phyloP scores from a whole-genome alignment of 2,797 vertebrate species.

The Pelochelys cantorii region DNA sequence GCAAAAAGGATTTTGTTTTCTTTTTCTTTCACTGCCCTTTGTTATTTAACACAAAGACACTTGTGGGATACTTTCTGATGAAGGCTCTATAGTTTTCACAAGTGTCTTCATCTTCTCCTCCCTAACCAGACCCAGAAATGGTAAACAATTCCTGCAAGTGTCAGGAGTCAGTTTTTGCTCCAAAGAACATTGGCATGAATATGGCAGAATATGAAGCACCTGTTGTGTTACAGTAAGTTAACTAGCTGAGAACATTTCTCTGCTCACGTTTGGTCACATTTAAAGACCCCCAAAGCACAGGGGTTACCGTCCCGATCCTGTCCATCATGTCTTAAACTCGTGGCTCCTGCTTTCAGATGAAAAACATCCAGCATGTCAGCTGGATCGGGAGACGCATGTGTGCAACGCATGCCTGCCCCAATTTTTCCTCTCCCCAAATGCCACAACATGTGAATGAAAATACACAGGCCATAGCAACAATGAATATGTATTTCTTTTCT shows the following conservation, averaged over 20 bases:
- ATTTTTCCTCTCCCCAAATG: not conserved
- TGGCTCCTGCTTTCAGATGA: not conserved
- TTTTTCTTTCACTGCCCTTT: not conserved
- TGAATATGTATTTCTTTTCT: not conserved
- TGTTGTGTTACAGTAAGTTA: not conserved
- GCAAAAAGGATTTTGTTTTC: not conserved
- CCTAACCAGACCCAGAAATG: too few species aligned
- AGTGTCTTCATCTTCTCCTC: not conserved
- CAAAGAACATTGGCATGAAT: not conserved
- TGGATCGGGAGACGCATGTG: not conserved
- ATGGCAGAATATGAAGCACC: not conserved
- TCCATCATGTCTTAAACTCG: not conserved
- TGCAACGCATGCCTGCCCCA: not conserved
- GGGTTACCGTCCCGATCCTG: fast-evolving
- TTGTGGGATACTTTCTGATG: not conserved
- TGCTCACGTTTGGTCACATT: not conserved
- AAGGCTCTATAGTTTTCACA: not conserved
- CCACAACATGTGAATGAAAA: not conserved
- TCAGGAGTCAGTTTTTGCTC: not conserved
- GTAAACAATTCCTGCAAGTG: not conserved
- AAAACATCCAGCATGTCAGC: not conserved
- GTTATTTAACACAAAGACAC: not conserved
- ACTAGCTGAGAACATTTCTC: not conserved
- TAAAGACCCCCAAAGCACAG: not conserved
- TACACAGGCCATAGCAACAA: not conserved